Base-by-base conservation (phyloP, 2,113 vertebrate genomes). In the Mobula birostris region DNA sequence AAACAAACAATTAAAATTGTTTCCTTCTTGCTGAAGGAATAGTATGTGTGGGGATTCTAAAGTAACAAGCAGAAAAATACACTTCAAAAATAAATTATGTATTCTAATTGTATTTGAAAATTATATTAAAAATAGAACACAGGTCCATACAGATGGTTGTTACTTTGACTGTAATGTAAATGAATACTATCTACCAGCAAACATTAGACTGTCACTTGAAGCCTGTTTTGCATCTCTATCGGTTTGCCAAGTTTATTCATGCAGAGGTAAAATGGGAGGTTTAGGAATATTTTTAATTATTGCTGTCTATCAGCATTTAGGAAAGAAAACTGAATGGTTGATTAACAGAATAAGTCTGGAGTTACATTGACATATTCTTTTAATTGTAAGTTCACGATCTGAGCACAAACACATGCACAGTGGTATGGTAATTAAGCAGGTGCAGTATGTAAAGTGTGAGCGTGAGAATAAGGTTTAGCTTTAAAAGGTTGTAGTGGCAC, bases 351-450 rank as follows among this genome's bases (percentile, higher is more conserved):
- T 92, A 40, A 70, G 9, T 74, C 68, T 63, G 32, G 66, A 92
- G 68, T 92, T 40, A 92, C 90, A 92, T 92, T 92, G 90, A 74
- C 36, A 93, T 40, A 56, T 93, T 19, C 21, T 48, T 93, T 76
- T 93, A 74, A 74, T 74, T 93, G 91, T 93, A 56, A 93, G 56
- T 76, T 93, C 91, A 72, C 68, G 74, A 56, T 70, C 70, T 40
- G 15, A 66, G 90, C 36, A 92, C 90, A 70, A 92, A 72, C 24
- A 27, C 70, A 95, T 96, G 96, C 95, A 95, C 95, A 94, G 95
- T 95, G 95, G 97, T 98, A 98, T 97, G 97, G 97, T 98, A 98
- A 98, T 98, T 97, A 96, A 98, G 98, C 98, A 98, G 98, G 98
- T 98, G 98, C 97, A 97, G 90, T 94, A 94, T 94, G 91, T 74